Evolutionary conservation across 2,797 vertebrate species (phyloP), one percentile per base, ranked within the genome.

Genomic region (Bradypus variegatus): DNA sequence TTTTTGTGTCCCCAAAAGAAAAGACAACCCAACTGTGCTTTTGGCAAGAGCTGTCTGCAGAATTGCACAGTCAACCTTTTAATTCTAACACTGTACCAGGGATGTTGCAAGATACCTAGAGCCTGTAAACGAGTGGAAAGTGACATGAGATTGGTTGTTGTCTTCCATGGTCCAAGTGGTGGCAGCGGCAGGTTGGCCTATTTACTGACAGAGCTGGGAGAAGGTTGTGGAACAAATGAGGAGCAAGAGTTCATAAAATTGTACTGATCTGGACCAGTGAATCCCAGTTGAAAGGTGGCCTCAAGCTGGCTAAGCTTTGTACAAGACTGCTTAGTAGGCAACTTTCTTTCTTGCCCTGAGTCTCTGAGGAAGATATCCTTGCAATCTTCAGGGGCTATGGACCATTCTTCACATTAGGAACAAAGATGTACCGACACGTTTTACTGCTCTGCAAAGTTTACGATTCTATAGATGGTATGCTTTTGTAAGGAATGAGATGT

Each of bases 401-500:
- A 3, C 69, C 18, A 9, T 23, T 29, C 36, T 41, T 16, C 7
- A 2, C 3, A 41, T 85, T 23, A 31, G 92, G 67, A 80, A 64
- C 36, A 64, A 53, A 10, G 25, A 3, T 1, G 10, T 3, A 18
- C 31, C 23, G 29, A 27, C 13, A 0, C 29, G 41, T 18, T 88
- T 90, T 65, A 64, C 23, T 7, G 3, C 18, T 38, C 70, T 84
- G 33, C 36, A 58, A n/a, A 60, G 19, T 38, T 33, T n/a, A 38
- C 70, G 75, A 29, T 55, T 70, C 62, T 11, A 16, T 3, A 50
- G 45, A 11, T 38, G 48, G 29, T 2, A 3, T 50, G 0, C 65
- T 53, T 27, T 72, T 62, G 36, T n/a, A 89, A 94, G 69, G 73
- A 62, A 53, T 53, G 77, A 70, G 75, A 58, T 60, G 15, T 36